These are phyloP conservation scores for Chelonus insularis DNA, from an alignment of 1,140 invertebrate species.

Conservation along the genomic window DNA sequence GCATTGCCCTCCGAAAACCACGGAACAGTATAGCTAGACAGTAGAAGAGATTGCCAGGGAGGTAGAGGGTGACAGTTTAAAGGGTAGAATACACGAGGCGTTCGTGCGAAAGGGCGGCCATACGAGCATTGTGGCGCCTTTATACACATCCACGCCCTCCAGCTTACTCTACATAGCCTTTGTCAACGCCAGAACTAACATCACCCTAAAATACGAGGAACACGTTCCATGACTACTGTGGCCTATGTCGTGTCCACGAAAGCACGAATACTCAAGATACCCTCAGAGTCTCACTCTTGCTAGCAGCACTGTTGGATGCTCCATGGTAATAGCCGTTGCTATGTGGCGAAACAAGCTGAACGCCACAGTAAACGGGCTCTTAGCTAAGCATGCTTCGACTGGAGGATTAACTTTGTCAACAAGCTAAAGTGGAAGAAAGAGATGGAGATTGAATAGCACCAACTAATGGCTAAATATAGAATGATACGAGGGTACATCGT, in stretches of 20 bases:
- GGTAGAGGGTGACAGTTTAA: no score
- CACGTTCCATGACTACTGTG: no score
- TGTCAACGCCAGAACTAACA: neutral
- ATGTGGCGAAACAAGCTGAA: neutral
- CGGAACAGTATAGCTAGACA: no score
- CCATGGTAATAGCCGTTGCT: neutral
- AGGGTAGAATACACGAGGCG: neutral
- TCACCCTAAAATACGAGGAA: neutral
- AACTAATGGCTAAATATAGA: neutral
- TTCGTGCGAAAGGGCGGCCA: neutral
- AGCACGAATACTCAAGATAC: no score
- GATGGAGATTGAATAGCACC: neutral
- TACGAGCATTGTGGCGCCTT: neutral
- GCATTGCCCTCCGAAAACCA: no score
- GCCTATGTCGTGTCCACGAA: no score
- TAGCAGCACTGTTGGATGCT: neutral
- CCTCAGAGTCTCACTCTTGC: neutral
- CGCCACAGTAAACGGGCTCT: constrained; percentile 3
- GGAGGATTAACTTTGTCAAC: constrained; percentile 7
- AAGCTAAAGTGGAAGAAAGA: neutral
- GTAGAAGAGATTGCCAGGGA: no score
- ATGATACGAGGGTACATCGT: no score
- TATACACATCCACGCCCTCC: neutral
- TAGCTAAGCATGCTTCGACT: neutral
- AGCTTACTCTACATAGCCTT: neutral